Evolutionary conservation across 2,888 invertebrate genomes (phyloP).

Genomic region (Erynnis tages): DNA sequence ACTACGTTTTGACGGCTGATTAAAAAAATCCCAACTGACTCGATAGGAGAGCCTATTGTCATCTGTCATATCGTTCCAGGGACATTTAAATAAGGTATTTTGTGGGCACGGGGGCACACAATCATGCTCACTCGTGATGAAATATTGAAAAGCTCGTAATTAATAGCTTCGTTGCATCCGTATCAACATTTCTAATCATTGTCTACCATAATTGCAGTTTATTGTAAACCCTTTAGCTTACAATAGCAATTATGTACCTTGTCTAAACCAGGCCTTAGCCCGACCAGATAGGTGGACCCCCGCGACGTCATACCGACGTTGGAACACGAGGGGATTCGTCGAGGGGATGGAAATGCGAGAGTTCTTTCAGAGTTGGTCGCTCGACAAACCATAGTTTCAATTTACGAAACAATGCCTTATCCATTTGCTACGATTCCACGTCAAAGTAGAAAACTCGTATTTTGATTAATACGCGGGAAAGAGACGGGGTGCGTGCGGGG

Average conservation of each 20-base stretch:
- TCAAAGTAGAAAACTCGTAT: constrained; percentile 79
- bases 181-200: constrained; percentile 65
- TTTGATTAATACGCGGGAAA: constrained; percentile 81
- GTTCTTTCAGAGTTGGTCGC: constrained; percentile 54
- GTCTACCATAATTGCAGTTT: constrained; percentile 62
- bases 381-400: constrained; percentile 74
- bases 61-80: constrained; percentile 9
- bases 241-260: constrained; percentile 70
- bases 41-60: constrained; percentile 6
- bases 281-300: constrained; percentile 36
- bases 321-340: constrained; percentile 30
- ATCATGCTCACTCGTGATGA: constrained; percentile 38
- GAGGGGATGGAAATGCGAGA: constrained; percentile 39
- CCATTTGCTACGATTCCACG: constrained; percentile 79
- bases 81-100: constrained; percentile 22
- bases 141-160: constrained; percentile 41
- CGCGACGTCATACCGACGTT: constrained; percentile 41
- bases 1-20: constrained; percentile 2
- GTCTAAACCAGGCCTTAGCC: constrained; percentile 66
- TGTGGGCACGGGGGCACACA: constrained; percentile 26
- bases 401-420: constrained; percentile 80
- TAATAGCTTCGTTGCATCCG: constrained; percentile 50
- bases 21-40: background rate
- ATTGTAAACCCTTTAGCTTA: constrained; percentile 64
- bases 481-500: constrained; percentile 67